Evolutionary conservation across 1,140 invertebrate species (phyloP).

Genomic region (Heterodera schachtii): DNA sequence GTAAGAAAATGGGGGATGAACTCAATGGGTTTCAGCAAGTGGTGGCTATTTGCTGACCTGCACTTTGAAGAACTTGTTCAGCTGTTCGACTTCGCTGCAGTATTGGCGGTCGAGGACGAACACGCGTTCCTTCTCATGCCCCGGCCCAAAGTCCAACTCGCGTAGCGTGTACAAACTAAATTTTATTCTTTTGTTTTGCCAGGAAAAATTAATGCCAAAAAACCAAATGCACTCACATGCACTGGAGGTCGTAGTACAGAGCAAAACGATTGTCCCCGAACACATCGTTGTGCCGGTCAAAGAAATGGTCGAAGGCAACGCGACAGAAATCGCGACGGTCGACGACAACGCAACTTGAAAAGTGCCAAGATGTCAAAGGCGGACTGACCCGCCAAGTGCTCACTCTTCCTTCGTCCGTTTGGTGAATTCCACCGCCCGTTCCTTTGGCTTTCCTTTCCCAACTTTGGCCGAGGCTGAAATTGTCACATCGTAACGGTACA

Average conservation of each 20-base stretch:
- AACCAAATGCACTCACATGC: conserved; percentile 12
- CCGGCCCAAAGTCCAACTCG: conserved; percentile 25
- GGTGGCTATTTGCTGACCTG: conserved; percentile 13
- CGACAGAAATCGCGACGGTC: conserved; percentile 31
- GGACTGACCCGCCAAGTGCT: background rate
- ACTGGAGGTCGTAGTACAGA: conserved; percentile 44
- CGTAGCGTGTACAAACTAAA: conserved; percentile 32
- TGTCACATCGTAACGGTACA: conserved; percentile 35
- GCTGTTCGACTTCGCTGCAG: conserved; percentile 20
- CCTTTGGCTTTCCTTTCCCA: conserved; percentile 6
- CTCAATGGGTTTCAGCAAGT: no score
- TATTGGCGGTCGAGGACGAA: conserved; percentile 35
- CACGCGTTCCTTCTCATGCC: conserved; percentile 24
- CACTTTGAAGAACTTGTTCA: conserved; percentile 25
- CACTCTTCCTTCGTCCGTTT: conserved; percentile 36
- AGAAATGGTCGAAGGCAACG: conserved; percentile 16
- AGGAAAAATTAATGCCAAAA: background rate
- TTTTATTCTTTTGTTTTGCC: no score
- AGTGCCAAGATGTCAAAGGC: conserved; percentile 9
- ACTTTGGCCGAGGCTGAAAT: conserved; percentile 18
- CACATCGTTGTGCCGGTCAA: background rate
- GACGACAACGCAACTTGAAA: conserved; percentile 25
- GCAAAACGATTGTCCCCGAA: conserved; percentile 30
- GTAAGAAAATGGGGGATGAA: no score
- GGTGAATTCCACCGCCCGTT: conserved; percentile 24